phyloP scores from a whole-genome alignment of 2,113 vertebrate species.

The Podiceps cristatus region DNA sequence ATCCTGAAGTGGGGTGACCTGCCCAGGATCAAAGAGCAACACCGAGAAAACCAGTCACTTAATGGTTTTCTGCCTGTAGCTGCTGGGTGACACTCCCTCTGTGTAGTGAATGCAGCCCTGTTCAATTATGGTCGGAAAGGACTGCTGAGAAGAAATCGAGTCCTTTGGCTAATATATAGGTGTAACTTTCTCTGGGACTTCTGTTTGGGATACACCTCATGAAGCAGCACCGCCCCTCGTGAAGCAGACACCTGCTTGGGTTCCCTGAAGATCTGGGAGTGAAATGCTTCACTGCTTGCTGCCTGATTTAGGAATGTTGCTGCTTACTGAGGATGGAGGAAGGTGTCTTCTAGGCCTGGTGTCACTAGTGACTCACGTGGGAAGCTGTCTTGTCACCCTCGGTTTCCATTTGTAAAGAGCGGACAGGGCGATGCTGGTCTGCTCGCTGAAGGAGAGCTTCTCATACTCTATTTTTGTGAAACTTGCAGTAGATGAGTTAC shows the following conservation, averaged over 20 bases:
- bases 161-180: not conserved
- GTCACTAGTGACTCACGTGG: not conserved
- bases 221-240: not conserved
- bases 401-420: not conserved
- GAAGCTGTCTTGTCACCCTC: not conserved
- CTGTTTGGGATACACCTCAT: accelerated
- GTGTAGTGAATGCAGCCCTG: accelerated
- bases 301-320: not conserved
- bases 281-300: not conserved
- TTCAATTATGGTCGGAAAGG: not conserved
- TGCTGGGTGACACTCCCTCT: not conserved
- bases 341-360: not conserved
- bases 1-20: not conserved
- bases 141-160: not conserved
- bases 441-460: accelerated
- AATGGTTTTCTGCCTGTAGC: not conserved
- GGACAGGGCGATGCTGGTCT: accelerated
- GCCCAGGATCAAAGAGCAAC: not conserved
- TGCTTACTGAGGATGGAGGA: not conserved
- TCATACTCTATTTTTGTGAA: not conserved
- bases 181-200: not conserved
- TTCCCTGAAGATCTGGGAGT: not conserved
- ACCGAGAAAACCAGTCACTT: not conserved
- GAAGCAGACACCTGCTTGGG: not conserved
- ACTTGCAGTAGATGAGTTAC: not conserved